Percentiles rank a stretch among this genome's conserved stretches.
Evolutionary conservation across 2,797 vertebrate species (phyloP).

Genomic region (Rhabdophis nuchalis): DNA sequence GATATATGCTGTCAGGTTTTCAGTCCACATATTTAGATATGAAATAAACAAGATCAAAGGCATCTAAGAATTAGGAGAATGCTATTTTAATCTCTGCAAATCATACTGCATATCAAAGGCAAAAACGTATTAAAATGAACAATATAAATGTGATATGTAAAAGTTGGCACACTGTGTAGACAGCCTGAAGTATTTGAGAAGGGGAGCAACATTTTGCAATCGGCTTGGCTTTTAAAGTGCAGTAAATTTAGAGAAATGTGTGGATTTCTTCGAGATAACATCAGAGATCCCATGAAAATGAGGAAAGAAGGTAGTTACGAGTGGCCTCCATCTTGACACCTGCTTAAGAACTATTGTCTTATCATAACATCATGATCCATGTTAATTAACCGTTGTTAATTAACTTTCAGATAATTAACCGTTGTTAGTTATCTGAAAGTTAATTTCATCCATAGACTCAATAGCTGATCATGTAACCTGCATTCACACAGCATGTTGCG

Average conservation of each 20-base stretch:
- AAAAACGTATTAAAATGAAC: constrained; percentile 58
- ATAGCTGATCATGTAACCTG: background rate
- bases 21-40: constrained; percentile 63
- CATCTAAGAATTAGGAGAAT: constrained; percentile 63
- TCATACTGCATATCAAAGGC: constrained; percentile 59
- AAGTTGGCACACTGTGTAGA: constrained; percentile 66
- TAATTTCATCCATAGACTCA: background rate
- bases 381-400: background rate
- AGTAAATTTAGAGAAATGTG: background rate
- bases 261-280: background rate
- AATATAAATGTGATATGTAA: constrained; percentile 60
- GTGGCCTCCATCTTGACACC: background rate
- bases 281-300: background rate
- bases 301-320: background rate
- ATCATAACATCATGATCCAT: background rate
- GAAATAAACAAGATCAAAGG: constrained; percentile 68
- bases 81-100: constrained; percentile 70
- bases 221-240: background rate
- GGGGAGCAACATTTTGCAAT: background rate
- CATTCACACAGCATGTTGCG: background rate
- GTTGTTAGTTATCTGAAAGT: background rate
- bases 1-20: constrained; percentile 59
- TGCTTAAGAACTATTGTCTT: background rate
- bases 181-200: constrained; percentile 30
- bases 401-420: too few relatives aligned